phyloP scores from a whole-genome alignment of 1,140 invertebrate genomes.

The Nephila pilipes region DNA sequence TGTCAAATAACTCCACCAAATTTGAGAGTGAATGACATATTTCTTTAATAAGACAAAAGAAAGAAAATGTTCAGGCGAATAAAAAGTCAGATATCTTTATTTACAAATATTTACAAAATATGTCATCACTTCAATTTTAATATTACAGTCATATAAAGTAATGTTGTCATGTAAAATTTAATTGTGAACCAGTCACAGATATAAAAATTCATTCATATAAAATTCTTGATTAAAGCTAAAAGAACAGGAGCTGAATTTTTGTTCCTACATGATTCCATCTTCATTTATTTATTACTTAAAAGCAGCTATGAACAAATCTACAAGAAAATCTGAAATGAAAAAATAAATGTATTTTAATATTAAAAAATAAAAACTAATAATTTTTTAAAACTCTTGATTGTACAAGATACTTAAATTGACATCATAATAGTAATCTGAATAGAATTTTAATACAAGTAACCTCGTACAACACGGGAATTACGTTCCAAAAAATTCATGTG shows the following conservation, averaged over 20 bases:
- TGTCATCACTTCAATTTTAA: no score
- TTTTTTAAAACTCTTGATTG: neutral
- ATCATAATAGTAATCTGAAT: no score
- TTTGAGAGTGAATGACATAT: no score
- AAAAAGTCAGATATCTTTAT: neutral
- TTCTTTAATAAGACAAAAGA: neutral
- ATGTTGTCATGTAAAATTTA: neutral
- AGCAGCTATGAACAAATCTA: neutral
- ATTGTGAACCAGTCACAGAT: neutral
- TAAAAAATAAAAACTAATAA: neutral
- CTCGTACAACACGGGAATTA: no score
- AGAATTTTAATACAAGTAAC: no score
- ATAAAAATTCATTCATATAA: neutral
- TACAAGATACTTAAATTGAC: neutral
- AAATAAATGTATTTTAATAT: neutral
- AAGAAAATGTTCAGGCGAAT: neutral
- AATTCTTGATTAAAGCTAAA: neutral
- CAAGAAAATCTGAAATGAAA: neutral
- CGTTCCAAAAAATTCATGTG: no score
- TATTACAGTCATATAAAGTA: no score
- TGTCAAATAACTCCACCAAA: no score
- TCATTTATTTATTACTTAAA: neutral
- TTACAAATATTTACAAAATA: slow-evolving; percentile 17
- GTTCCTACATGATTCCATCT: neutral
- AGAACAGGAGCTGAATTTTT: neutral